Base-by-base conservation (phyloP, 2,888 invertebrate species). In the Andrena haemorrhoa region DNA sequence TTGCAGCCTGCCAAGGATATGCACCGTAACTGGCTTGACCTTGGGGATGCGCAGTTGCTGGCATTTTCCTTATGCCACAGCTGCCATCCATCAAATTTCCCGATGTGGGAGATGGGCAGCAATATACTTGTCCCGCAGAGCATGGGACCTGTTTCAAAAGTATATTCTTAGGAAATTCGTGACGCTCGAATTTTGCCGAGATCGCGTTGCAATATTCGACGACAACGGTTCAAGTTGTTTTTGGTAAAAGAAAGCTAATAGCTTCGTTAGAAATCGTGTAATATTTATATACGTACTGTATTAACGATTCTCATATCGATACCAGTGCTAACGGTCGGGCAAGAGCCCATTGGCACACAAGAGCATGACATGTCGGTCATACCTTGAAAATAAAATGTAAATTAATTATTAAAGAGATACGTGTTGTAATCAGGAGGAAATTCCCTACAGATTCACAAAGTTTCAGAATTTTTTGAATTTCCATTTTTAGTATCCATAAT, bases 1-100 rank as follows among this genome's bases (percentile, higher is more conserved):
- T 72, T 3, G 89, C 91, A 20, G 88, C 93, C 79, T 93, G 93
- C 93, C 93, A 93, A 2, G 93, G 93, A 79, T 93, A 93, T 29
- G 90, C 89, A 6, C 93, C 93, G 23, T 88, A 92, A 73, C 86
- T 87, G 0, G 93, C 91, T 66, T 89, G 90, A 5, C 92, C 92
- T 4, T 88, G 84, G 2, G 89, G 87, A 29, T 86, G 84, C 0
- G 80, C 0, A 4, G 84, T 74, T 23, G 74, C 53, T 0, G 88
- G 7, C 5, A 92, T 90, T 84, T 92, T 92, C 70, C 89, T 82
- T n/a, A 86, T 23, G 2, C 93, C 93, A 47, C 93, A 93, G n/a
- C 72, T 71, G 33, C 75, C 29, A n/a, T 88, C 83, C 0, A 71
- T 10, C 16, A 81, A 41, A 58, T 68, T 70, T 12, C 72, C 82